Evolutionary conservation across 2,888 invertebrate genomes (phyloP).

Genomic region (Pachliopta kotzebuea): DNA sequence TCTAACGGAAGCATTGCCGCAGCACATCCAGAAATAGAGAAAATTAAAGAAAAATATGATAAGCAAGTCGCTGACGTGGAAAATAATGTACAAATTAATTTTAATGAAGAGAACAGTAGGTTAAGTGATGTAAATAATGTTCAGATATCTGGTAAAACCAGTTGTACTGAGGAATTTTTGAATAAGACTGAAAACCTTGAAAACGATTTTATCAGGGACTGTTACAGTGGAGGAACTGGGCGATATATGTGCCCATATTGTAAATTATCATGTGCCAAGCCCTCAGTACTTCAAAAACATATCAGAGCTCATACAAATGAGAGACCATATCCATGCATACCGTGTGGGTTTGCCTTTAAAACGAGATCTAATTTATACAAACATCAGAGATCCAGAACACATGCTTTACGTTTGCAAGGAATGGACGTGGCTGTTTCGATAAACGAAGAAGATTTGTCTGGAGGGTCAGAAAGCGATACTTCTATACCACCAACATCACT

Average conservation of each 20-base stretch:
- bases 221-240: slow-evolving; percentile 76
- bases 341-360: slow-evolving; percentile 96
- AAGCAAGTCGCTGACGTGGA: slow-evolving; percentile 53
- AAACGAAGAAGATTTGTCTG: slow-evolving; percentile 81
- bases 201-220: slow-evolving; percentile 75
- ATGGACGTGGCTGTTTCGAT: slow-evolving; percentile 73
- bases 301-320: slow-evolving; percentile 96
- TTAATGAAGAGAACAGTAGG: slow-evolving; percentile 69
- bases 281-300: slow-evolving; percentile 96
- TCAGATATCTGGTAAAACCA: slow-evolving; percentile 77
- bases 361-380: slow-evolving; percentile 96
- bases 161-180: slow-evolving; percentile 76
- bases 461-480: slow-evolving; percentile 81
- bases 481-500: slow-evolving; percentile 66
- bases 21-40: slow-evolving; percentile 72
- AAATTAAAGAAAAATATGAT: slow-evolving; percentile 59
- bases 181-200: slow-evolving; percentile 79
- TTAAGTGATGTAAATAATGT: slow-evolving; percentile 75
- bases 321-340: slow-evolving; percentile 93
- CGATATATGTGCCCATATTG: slow-evolving; percentile 94
- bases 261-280: slow-evolving; percentile 93
- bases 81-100: slow-evolving; percentile 79
- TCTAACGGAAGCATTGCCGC: slow-evolving; percentile 72
- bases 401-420: slow-evolving; percentile 84
- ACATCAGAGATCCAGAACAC: slow-evolving; percentile 89